These are phyloP conservation scores for Xanthorhoe spadicearia DNA, from an alignment of 2,888 invertebrate genomes.

Conservation along the genomic window DNA sequence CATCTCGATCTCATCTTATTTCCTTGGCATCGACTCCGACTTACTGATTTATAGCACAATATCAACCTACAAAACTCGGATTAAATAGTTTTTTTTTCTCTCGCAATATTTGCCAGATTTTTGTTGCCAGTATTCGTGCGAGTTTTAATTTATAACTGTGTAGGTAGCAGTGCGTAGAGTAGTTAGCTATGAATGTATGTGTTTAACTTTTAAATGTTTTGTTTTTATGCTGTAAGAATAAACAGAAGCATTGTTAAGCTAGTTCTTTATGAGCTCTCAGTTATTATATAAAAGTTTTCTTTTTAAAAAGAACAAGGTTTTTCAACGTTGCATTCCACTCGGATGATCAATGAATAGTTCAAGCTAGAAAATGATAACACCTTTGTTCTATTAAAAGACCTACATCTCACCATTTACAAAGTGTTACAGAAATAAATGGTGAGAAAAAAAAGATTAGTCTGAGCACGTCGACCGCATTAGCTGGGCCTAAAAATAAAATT, in stretches of 20 bases:
- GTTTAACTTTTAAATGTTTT: conserved; percentile 37
- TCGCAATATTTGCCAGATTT: conserved; percentile 60
- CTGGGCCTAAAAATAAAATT: conserved; percentile 76
- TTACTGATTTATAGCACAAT: conserved; percentile 71
- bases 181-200: conserved; percentile 27
- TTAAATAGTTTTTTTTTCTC: conserved; percentile 80
- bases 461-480: conserved; percentile 71
- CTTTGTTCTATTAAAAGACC: conserved; percentile 48
- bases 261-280: background rate
- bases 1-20: conserved; percentile 82
- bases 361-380: conserved; percentile 11
- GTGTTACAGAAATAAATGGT: conserved; percentile 75
- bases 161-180: conserved; percentile 43
- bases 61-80: conserved; percentile 82
- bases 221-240: conserved; percentile 17
- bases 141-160: conserved; percentile 52
- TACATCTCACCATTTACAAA: conserved; percentile 66
- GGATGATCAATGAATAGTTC: conserved; percentile 11
- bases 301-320: background rate
- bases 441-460: conserved; percentile 69
- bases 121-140: conserved; percentile 46
- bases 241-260: conserved; percentile 16
- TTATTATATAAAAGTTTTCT: background rate
- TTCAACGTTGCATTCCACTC: background rate
- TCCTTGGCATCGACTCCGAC: conserved; percentile 81